Percentiles rank a stretch among this genome's conserved stretches.
These are phyloP conservation scores for Cuculus canorus DNA, from an alignment of 2,797 vertebrate genomes.

Conservation along the genomic window DNA sequence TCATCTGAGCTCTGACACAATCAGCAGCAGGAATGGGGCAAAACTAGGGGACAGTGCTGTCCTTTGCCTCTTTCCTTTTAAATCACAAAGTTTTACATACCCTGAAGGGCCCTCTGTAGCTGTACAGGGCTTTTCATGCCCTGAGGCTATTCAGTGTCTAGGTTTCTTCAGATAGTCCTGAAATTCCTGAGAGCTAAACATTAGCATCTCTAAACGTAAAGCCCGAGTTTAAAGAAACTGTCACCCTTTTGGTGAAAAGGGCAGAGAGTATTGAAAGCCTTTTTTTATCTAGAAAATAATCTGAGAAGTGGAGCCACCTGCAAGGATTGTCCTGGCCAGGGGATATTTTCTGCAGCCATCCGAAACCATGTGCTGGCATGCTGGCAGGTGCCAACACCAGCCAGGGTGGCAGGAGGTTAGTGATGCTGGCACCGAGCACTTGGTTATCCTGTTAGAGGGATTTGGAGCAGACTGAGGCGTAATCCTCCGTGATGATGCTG, in stretches of 20 bases:
- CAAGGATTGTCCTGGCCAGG: neutral
- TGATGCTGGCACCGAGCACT: neutral
- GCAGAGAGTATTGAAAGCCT: neutral
- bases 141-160: neutral
- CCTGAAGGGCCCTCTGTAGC: neutral
- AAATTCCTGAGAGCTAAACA: neutral
- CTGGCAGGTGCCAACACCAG: neutral
- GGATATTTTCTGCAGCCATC: neutral
- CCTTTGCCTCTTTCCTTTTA: slow-evolving; percentile 6
- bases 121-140: neutral
- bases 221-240: neutral
- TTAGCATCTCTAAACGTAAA: neutral
- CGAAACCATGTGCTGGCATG: neutral
- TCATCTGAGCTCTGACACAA: neutral
- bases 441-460: slow-evolving; percentile 56
- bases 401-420: slow-evolving; percentile 10
- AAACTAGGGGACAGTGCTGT: neutral
- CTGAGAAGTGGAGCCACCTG: neutral
- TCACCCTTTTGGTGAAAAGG: neutral
- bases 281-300: neutral
- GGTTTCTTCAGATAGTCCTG: neutral
- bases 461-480: slow-evolving; percentile 41
- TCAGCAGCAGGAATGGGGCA: neutral
- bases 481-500: neutral
- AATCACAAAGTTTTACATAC: neutral